These are phyloP conservation scores for Xiphorhynchus elegans DNA, from an alignment of 2,113 vertebrate genomes.

Conservation along the genomic window DNA sequence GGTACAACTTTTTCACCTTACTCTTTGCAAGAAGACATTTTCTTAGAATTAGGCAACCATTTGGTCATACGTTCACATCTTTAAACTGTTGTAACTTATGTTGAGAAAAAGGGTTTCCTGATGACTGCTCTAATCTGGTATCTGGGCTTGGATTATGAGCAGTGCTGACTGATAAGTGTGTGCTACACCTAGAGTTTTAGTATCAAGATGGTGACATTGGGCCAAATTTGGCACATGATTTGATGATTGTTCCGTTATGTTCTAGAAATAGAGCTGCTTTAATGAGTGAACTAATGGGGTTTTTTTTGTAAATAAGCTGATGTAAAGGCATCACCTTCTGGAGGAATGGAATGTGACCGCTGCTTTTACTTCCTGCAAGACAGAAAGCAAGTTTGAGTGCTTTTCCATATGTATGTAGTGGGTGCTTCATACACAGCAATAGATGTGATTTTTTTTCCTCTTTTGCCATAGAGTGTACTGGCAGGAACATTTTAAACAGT, in stretches of 20 bases:
- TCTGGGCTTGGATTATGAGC: not conserved
- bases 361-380: not conserved
- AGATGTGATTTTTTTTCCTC: not conserved
- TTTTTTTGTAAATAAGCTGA: not conserved
- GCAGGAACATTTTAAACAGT: not conserved
- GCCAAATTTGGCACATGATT: not conserved
- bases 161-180: not conserved
- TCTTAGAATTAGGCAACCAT: not conserved
- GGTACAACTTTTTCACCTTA: not conserved
- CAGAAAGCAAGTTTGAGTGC: not conserved
- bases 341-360: not conserved
- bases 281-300: not conserved
- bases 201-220: rapidly evolving
- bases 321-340: not conserved
- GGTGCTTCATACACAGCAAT: not conserved
- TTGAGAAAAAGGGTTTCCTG: not conserved
- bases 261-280: not conserved
- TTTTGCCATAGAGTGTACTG: not conserved
- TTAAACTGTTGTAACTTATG: not conserved
- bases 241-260: not conserved
- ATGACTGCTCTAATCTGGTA: not conserved
- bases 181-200: not conserved
- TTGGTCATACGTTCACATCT: not conserved
- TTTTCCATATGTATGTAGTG: not conserved
- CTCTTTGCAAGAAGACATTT: not conserved